Conservation (phyloP, 1,140 invertebrate genomes). For the Drosophila ogumai region DNA sequence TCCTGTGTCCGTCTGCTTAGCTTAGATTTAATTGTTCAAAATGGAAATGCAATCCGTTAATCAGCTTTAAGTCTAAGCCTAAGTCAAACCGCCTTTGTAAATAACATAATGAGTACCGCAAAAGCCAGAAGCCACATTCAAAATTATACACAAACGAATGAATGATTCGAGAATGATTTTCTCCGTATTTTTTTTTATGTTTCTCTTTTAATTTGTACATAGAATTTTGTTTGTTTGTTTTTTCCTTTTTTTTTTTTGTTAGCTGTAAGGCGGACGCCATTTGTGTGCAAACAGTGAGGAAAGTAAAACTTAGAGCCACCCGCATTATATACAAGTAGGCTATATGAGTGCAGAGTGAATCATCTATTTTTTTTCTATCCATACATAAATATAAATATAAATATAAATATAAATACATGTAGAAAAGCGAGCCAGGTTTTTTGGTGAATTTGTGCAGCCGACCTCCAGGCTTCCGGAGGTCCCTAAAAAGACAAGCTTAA, state of each 20-base stretch:
- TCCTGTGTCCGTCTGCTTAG: slow-evolving; percentile 19
- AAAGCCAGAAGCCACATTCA: slow-evolving; percentile 3
- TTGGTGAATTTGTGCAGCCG: slow-evolving; percentile 29
- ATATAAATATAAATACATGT: not conserved
- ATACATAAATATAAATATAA: not conserved
- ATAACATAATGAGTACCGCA: slow-evolving; percentile 54
- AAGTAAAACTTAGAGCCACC: slow-evolving; percentile 47
- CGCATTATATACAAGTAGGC: not conserved
- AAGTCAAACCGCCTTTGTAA: slow-evolving; percentile 63
- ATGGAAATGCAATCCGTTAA: slow-evolving; percentile 9
- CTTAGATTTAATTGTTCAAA: slow-evolving; percentile 36
- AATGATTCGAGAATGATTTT: not conserved
- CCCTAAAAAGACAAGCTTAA: slow-evolving; percentile 40
- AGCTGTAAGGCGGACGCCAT: slow-evolving; percentile 69
- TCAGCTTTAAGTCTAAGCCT: slow-evolving; percentile 36
- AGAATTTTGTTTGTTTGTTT: slow-evolving; percentile 43
- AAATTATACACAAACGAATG: slow-evolving; percentile 10
- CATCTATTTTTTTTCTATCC: slow-evolving; percentile 24
- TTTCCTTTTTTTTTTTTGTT: slow-evolving; percentile 36
- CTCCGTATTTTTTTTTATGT: slow-evolving; percentile 8
- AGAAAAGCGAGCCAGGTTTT: not conserved
- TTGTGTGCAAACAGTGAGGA: slow-evolving; percentile 39
- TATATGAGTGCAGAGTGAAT: slow-evolving; percentile 22
- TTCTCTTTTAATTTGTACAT: slow-evolving; percentile 42
- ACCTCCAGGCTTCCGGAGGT: slow-evolving; percentile 17